phyloP scores from a whole-genome alignment of 2,797 vertebrate species.

The Acomys russatus region DNA sequence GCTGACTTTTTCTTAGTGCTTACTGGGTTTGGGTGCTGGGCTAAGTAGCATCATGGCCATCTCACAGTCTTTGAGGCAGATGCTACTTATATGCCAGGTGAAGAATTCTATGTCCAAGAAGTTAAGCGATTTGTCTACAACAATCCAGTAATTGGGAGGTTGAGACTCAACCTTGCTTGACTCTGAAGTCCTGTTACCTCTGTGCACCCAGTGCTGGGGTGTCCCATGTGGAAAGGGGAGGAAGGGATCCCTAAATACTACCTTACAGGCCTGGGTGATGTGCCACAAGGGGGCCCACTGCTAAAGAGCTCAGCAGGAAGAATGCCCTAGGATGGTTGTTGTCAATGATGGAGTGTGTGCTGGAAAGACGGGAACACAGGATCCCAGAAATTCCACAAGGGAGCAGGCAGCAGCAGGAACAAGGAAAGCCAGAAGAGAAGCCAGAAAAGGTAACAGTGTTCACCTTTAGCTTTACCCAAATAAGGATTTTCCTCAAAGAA shows the following conservation, averaged over 20 bases:
- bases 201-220: background rate
- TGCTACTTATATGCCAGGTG: slow-evolving; percentile 8
- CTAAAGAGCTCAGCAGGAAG: background rate
- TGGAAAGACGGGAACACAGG: background rate
- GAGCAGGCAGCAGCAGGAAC: background rate
- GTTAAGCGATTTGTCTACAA: slow-evolving; percentile 20
- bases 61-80: slow-evolving; percentile 34
- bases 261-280: background rate
- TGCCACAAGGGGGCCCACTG: background rate
- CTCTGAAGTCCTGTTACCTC: background rate
- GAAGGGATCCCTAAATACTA: background rate
- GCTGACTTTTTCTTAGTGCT: slow-evolving; percentile 2
- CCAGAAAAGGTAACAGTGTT: slow-evolving; percentile 16
- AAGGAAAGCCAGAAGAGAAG: slow-evolving; percentile 47
- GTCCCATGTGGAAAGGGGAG: background rate
- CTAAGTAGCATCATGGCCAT: background rate
- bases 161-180: slow-evolving; percentile 57
- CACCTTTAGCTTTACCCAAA: slow-evolving; percentile 54
- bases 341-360: background rate
- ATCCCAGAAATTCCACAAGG: slow-evolving; percentile 18
- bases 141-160: background rate
- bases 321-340: background rate
- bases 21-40: slow-evolving; percentile 31
- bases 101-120: slow-evolving; percentile 21
- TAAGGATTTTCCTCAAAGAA: slow-evolving; percentile 49